These are phyloP conservation scores for Sceloporus tristichus DNA, from an alignment of 2,113 vertebrate species.

Conservation along the genomic window DNA sequence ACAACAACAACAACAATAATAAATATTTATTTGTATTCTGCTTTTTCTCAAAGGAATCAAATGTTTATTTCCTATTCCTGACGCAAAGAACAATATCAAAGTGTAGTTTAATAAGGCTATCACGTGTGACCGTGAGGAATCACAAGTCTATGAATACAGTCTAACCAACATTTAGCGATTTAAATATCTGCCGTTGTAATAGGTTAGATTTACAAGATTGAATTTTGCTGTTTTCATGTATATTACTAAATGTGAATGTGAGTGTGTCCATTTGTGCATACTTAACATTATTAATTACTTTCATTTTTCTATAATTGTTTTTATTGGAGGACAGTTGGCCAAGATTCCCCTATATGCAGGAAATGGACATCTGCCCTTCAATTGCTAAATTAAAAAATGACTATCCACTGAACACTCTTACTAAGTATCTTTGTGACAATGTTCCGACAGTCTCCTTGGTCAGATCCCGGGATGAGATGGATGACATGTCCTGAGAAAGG, in stretches of 20 bases:
- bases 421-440: conserved; percentile 51
- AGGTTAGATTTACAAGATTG: neutral
- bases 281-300: conserved; percentile 12
- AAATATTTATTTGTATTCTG: neutral
- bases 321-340: conserved; percentile 73
- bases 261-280: no score
- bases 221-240: neutral
- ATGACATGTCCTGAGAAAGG: no score
- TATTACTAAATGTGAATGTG: neutral
- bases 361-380: conserved; percentile 29
- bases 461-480: no score
- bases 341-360: conserved; percentile 3
- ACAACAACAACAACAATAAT: no score
- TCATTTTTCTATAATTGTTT: conserved; percentile 21
- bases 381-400: conserved; percentile 51
- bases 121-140: neutral
- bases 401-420: conserved; percentile 48
- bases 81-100: neutral
- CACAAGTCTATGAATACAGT: neutral
- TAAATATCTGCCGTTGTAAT: neutral
- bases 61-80: neutral
- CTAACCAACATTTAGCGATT: neutral
- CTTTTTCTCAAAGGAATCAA: no score
- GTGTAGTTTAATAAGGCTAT: neutral
- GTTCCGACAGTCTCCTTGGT: conserved; percentile 33